Conservation (phyloP, 2,113 vertebrate genomes). For the Gopherus evgoodei region DNA sequence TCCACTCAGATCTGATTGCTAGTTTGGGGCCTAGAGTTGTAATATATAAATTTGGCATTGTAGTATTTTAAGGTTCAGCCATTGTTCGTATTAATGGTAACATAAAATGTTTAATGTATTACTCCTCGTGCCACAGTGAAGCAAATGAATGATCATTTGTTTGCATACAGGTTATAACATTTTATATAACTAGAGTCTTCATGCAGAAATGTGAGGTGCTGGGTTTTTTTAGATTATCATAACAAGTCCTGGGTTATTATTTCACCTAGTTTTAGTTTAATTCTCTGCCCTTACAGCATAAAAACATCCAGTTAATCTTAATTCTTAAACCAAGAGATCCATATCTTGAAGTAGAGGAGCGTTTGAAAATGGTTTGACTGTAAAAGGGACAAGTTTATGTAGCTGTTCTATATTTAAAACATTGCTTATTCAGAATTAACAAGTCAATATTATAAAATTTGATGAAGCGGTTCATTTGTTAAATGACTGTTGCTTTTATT, state of each 20-base stretch:
- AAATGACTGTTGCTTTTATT: slow-evolving; percentile 42
- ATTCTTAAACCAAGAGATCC: slow-evolving; percentile 20
- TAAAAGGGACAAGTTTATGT: neutral
- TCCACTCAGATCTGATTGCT: neutral
- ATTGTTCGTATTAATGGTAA: neutral
- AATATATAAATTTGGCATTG: neutral
- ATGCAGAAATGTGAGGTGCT: neutral
- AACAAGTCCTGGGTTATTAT: neutral
- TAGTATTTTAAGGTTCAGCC: neutral
- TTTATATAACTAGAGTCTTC: neutral
- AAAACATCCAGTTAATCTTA: slow-evolving; percentile 5
- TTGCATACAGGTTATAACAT: neutral
- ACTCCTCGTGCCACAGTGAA: neutral
- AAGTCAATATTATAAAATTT: slow-evolving; percentile 14
- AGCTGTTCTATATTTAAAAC: neutral
- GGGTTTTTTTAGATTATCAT: neutral
- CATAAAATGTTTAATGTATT: neutral
- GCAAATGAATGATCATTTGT: neutral
- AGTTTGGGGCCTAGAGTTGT: neutral
- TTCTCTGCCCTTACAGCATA: neutral
- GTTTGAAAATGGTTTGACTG: slow-evolving; percentile 4
- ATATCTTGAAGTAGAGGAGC: slow-evolving; percentile 15
- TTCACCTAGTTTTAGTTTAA: neutral
- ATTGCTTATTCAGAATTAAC: neutral
- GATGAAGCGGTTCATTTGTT: slow-evolving; percentile 24